A percentile compares a stretch with the other conserved stretches of the same genome.
phyloP scores from a whole-genome alignment of 2,113 vertebrate genomes.

The Hippocampus mohnikei region DNA sequence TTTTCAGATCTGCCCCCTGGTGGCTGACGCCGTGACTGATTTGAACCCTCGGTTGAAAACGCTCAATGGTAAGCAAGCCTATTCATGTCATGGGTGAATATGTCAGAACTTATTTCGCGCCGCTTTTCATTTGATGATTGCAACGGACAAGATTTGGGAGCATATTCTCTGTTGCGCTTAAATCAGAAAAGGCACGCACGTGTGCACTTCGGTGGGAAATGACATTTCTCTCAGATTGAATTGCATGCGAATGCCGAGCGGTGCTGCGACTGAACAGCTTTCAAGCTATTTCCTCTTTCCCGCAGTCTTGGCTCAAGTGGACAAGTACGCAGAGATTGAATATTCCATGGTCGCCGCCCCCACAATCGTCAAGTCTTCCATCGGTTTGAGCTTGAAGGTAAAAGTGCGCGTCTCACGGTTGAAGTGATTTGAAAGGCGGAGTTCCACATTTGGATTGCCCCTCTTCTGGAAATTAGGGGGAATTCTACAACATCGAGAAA shows the following conservation, averaged over 20 bases:
- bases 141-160: not conserved
- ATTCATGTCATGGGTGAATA: not conserved
- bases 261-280: no score
- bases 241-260: no score
- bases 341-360: slow-evolving; percentile 71
- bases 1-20: slow-evolving; percentile 72
- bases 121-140: not conserved
- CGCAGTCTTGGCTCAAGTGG: slow-evolving; percentile 70
- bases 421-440: not conserved
- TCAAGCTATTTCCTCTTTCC: not conserved
- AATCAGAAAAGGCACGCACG: no score
- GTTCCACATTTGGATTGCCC: not conserved
- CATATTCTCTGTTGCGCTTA: no score
- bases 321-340: slow-evolving; percentile 73
- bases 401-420: not conserved
- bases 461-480: slow-evolving; percentile 54
- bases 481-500: slow-evolving; percentile 73
- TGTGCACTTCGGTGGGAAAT: no score
- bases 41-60: slow-evolving; percentile 70
- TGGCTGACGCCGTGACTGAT: slow-evolving; percentile 48
- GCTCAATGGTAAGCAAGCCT: slow-evolving; percentile 64
- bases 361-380: slow-evolving; percentile 39
- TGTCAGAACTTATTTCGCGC: not conserved
- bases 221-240: not conserved
- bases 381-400: slow-evolving; percentile 72